These are phyloP conservation scores for Prionace glauca DNA, from an alignment of 2,797 vertebrate genomes.

Conservation along the genomic window DNA sequence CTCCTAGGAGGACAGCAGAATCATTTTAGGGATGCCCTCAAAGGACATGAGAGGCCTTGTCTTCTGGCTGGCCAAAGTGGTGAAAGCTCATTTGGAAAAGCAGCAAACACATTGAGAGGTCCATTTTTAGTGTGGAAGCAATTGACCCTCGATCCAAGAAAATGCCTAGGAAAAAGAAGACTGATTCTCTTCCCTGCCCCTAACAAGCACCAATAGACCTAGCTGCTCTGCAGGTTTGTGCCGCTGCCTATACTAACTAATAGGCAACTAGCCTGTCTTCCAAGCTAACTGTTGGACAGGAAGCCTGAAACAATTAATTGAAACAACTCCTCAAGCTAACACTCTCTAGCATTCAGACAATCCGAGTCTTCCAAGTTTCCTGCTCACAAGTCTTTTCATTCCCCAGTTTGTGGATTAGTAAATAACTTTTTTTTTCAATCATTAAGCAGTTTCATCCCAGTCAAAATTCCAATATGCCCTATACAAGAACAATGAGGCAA, in stretches of 20 bases:
- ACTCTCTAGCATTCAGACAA: not conserved
- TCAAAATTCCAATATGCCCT: not conserved
- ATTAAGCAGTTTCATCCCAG: not conserved
- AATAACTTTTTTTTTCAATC: not conserved
- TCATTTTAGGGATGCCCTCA: too few relatives aligned
- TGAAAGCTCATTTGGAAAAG: too few relatives aligned
- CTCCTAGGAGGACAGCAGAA: too few relatives aligned
- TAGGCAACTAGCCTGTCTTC: not conserved
- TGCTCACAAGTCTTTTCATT: not conserved
- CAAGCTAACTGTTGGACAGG: not conserved
- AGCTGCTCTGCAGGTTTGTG: not conserved
- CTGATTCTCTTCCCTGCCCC: not conserved
- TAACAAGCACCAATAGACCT: not conserved
- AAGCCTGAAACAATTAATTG: not conserved
- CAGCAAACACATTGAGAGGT: too few relatives aligned
- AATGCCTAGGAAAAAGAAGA: too few relatives aligned
- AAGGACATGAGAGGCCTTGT: too few relatives aligned
- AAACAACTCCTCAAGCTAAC: not conserved
- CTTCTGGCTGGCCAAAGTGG: too few relatives aligned
- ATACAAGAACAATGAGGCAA: not conserved
- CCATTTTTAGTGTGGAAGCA: too few relatives aligned
- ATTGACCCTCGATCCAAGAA: too few relatives aligned
- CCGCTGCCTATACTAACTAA: not conserved
- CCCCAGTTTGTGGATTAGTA: not conserved
- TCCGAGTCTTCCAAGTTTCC: not conserved